Percentiles rank a stretch among this genome's conserved stretches.
Evolutionary conservation across 2,113 vertebrate species (phyloP).

Genomic region (Mastomys coucha): DNA sequence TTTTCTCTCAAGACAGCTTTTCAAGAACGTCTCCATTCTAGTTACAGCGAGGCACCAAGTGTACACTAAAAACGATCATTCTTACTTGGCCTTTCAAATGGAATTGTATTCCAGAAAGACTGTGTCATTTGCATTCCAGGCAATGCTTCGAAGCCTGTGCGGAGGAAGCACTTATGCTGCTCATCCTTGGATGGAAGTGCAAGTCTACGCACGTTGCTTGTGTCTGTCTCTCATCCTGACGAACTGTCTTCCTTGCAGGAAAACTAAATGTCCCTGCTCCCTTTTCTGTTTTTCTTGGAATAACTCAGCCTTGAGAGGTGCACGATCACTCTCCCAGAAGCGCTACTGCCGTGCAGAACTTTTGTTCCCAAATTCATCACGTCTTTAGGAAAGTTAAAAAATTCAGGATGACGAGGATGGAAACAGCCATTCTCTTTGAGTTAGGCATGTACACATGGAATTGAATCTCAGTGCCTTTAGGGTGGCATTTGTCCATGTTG

Average conservation of each 20-base stretch:
- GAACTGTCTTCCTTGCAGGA: conserved; percentile 19
- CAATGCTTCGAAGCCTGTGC: conserved; percentile 31
- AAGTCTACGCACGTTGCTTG: background rate
- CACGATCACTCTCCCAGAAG: conserved; percentile 25
- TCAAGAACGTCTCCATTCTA: conserved; percentile 32
- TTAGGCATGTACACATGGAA: background rate
- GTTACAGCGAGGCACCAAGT: conserved; percentile 5
- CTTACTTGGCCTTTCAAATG: conserved; percentile 64
- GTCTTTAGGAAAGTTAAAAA: conserved; percentile 51
- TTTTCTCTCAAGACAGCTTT: conserved; percentile 45
- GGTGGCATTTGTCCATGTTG: background rate
- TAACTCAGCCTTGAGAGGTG: conserved; percentile 52
- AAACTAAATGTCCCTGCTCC: conserved; percentile 70
- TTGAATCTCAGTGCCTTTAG: background rate
- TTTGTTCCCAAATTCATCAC: conserved; percentile 56
- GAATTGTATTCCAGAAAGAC: conserved; percentile 54
- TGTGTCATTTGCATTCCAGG: conserved; percentile 51
- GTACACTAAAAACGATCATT: conserved; percentile 12
- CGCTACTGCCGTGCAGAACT: background rate
- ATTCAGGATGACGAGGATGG: background rate
- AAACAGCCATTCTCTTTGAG: background rate
- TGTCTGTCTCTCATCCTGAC: conserved; percentile 48
- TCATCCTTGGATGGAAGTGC: background rate
- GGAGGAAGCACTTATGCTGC: conserved; percentile 13
- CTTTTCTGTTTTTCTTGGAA: conserved; percentile 65